Conservation (phyloP, 2,888 invertebrate genomes). For the Laothoe populi region DNA sequence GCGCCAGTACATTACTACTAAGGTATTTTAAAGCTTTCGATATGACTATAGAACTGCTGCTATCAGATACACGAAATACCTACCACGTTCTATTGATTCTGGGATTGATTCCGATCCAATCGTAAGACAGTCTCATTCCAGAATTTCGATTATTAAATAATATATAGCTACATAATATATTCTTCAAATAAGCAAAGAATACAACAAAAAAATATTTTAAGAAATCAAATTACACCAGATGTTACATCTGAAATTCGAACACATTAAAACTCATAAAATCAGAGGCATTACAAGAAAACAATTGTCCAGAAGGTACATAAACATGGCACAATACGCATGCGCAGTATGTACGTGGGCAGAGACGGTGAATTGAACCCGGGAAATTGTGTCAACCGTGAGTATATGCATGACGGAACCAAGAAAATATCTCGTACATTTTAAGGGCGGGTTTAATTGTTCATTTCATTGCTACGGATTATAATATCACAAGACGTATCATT, state of each 20-base stretch:
- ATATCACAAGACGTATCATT: no score
- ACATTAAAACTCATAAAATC: constrained; percentile 12
- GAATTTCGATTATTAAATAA: no score
- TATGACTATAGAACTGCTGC: no score
- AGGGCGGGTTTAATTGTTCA: neutral
- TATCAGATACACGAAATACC: no score
- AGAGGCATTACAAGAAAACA: constrained; percentile 12
- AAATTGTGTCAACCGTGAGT: constrained; percentile 30
- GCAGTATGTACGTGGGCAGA: constrained; percentile 27
- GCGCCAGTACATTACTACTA: no score
- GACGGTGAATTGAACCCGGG: constrained; percentile 25
- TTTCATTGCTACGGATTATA: no score
- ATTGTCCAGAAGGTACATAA: constrained; percentile 4
- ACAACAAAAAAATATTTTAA: neutral
- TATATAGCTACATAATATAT: no score
- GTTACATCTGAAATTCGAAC: neutral
- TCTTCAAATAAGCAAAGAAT: no score
- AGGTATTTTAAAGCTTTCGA: no score
- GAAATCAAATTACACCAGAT: neutral
- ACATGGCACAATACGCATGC: constrained; percentile 15
- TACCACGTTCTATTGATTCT: no score
- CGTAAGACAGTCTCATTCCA: no score
- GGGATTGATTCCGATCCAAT: no score
- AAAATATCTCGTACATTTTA: neutral
- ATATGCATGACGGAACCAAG: constrained; percentile 23